Percentiles rank a stretch among this genome's conserved stretches.
Conservation (phyloP, 2,888 invertebrate species). For the Hypercompe scribonia region DNA sequence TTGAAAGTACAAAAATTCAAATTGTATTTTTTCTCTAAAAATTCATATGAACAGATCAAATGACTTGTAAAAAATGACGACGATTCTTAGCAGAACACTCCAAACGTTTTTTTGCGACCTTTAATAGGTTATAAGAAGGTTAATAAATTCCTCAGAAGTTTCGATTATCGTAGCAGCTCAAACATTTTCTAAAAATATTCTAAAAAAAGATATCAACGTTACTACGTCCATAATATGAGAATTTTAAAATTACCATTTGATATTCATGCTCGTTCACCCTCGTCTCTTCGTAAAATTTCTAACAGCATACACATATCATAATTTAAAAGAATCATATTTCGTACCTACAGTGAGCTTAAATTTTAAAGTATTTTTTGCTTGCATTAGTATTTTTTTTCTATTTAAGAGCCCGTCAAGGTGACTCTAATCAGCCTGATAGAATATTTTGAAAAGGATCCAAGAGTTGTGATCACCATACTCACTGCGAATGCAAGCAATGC, state of each 20-base stretch:
- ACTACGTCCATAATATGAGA: neutral
- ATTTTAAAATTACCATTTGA: neutral
- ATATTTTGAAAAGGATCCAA: too few species aligned
- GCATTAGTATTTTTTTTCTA: too few species aligned
- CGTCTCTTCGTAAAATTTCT: conserved; percentile 10
- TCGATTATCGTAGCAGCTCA: neutral
- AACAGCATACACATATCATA: neutral
- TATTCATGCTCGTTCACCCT: conserved; percentile 5
- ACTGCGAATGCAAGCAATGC: too few species aligned
- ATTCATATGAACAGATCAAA: neutral
- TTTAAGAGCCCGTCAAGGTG: too few species aligned
- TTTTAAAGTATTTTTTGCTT: neutral
- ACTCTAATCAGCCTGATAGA: too few species aligned
- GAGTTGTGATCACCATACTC: too few species aligned
- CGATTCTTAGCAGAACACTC: neutral
- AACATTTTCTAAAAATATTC: too few species aligned
- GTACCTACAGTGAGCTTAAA: neutral
- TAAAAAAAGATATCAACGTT: neutral
- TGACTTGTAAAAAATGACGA: neutral
- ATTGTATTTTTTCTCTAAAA: neutral
- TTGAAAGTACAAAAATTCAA: neutral
- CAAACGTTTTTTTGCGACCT: neutral
- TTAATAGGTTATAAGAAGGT: neutral
- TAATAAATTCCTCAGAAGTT: neutral
- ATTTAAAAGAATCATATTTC: neutral